Conservation (phyloP, 92 coral and sea anemone genomes). For the Phenganax marumi region DNA sequence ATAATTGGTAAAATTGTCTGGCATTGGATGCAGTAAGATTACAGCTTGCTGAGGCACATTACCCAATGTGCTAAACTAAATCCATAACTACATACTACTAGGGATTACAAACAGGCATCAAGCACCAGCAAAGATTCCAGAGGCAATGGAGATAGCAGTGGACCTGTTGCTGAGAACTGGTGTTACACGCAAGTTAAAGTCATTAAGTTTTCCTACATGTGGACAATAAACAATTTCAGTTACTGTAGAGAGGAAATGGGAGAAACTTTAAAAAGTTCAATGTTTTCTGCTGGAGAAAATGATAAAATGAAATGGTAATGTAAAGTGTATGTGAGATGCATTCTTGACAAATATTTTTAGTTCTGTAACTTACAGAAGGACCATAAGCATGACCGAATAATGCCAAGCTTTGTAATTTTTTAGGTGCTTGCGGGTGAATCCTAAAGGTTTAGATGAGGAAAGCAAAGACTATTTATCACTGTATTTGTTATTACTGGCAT, state of each 20-base stretch:
- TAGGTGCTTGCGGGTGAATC: constrained; percentile 97
- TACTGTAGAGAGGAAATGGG: constrained; percentile 99
- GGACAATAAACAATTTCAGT: constrained; percentile 98
- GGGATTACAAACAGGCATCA: constrained; percentile 33
- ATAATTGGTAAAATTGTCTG: neutral
- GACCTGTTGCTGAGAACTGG: constrained; percentile 99
- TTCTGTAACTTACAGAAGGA: too few relatives aligned
- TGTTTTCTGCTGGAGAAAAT: constrained; percentile 98
- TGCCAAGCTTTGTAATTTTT: too few relatives aligned
- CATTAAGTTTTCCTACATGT: constrained; percentile 97
- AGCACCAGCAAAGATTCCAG: constrained; percentile 37
- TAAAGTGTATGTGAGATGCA: too few relatives aligned
- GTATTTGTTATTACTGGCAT: constrained; percentile 78
- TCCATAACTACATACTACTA: neutral
- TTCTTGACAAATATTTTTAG: too few relatives aligned
- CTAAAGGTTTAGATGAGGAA: constrained; percentile 97
- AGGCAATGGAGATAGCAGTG: constrained; percentile 16
- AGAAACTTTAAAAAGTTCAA: constrained; percentile 95
- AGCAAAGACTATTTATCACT: constrained; percentile 96
- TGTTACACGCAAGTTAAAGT: constrained; percentile 98
- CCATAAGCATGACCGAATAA: too few relatives aligned
- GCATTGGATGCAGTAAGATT: neutral
- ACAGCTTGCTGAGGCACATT: neutral
- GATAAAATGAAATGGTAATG: constrained; percentile 99
- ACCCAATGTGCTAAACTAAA: neutral